A percentile compares a stretch with the other conserved stretches of the same genome.
phyloP scores from a whole-genome alignment of 2,113 vertebrate species.

The Setophaga kirtlandii region DNA sequence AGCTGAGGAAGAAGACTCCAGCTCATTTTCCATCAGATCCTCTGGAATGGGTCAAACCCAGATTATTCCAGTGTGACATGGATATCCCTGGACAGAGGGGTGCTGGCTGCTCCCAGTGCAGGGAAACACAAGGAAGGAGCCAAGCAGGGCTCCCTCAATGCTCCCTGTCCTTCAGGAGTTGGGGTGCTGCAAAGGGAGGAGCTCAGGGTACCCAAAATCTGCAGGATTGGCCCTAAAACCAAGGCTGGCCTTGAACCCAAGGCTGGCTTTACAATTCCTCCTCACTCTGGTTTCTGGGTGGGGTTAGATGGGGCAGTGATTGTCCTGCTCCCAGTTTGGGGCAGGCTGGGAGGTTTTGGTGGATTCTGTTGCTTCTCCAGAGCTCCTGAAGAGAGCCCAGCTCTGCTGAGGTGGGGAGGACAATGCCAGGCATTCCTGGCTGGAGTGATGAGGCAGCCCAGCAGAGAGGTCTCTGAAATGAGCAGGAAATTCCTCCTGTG shows the following conservation, averaged over 20 bases:
- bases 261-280: too few species aligned
- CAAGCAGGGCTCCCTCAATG: too few species aligned
- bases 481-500: neutral
- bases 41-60: neutral
- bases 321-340: neutral
- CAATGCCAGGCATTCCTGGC: neutral
- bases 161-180: neutral
- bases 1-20: neutral
- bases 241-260: too few species aligned
- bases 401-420: neutral
- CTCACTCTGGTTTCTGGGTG: neutral
- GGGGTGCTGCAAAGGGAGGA: neutral
- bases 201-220: neutral
- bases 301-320: fast-evolving
- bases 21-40: constrained; percentile 10
- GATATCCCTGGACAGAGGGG: neutral
- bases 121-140: neutral
- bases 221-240: fast-evolving
- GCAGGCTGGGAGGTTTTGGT: neutral
- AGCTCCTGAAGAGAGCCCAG: neutral
- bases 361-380: neutral
- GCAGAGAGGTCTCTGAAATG: neutral
- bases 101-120: neutral
- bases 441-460: neutral
- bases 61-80: neutral